Conservation (phyloP, 2,888 invertebrate species). For the Boloria selene region DNA sequence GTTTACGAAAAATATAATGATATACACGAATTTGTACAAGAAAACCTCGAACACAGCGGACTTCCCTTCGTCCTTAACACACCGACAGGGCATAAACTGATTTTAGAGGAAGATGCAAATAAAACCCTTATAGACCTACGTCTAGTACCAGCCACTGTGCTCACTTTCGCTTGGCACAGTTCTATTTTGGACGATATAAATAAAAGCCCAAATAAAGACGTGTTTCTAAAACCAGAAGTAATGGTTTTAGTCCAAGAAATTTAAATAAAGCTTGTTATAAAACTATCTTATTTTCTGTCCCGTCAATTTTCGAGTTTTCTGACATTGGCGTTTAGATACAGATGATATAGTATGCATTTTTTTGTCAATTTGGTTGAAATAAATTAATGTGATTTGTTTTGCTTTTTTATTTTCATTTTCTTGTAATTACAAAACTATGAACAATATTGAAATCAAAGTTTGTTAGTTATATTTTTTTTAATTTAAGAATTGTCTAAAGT, state of each 20-base stretch:
- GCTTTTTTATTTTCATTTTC: not conserved
- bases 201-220: slow-evolving; percentile 78
- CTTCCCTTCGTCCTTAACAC: slow-evolving; percentile 87
- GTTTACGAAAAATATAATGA: slow-evolving; percentile 89
- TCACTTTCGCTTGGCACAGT: slow-evolving; percentile 88
- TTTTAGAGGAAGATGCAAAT: slow-evolving; percentile 84
- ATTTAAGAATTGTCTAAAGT: too few relatives aligned
- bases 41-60: slow-evolving; percentile 86
- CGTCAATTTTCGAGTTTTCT: not conserved
- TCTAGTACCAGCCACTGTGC: slow-evolving; percentile 91
- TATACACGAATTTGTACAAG: slow-evolving; percentile 90
- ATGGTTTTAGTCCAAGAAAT: slow-evolving; percentile 86
- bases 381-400: not conserved
- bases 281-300: not conserved
- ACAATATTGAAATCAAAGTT: too few relatives aligned
- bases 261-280: slow-evolving; percentile 46
- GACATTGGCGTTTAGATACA: slow-evolving; percentile 1
- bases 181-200: slow-evolving; percentile 76
- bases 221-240: slow-evolving; percentile 89
- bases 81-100: slow-evolving; percentile 85
- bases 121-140: slow-evolving; percentile 89
- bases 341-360: slow-evolving; percentile 1
- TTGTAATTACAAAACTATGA: too few relatives aligned
- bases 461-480: too few relatives aligned
- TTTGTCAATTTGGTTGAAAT: not conserved